Base-by-base conservation (phyloP, 2,797 vertebrate species). In the Ambastaia sidthimunki region DNA sequence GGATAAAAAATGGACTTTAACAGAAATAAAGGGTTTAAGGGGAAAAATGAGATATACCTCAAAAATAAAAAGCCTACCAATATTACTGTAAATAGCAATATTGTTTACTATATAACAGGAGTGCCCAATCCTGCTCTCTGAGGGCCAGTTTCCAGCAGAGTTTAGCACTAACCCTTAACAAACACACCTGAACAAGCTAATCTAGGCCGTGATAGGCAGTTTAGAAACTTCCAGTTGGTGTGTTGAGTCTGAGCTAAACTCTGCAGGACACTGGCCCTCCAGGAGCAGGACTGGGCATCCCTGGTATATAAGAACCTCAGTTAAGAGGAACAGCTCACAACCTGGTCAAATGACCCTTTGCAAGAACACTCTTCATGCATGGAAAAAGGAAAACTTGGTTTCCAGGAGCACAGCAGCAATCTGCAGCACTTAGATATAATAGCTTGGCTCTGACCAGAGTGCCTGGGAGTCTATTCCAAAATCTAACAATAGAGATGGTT, bases 291-390 rank as follows among this genome's bases (percentile, higher is more conserved):
- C 34, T 37, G 4, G 34, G 34, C 34, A 37, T 37, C 34, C 34
- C 7, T 37, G 34, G 5, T 37, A 37, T 37, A 66, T 19, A 78
- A 85, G 37, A 87, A 71, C 69, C 71, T 71, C 41, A 71, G 28
- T 91, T 85, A 85, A 87, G 83, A 83, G 83, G 65, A 86, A 90
- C 88, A 67, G 23, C 86, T 75, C 72, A 76, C 83, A 88, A 85
- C 75, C 59, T 82, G 70, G 69, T 71, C 82, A 41, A 9, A 41
- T 41, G 37, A 41, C 37, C 7, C 7, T 37, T 5, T 87, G 88
- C 86, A 91, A 82, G 55, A 18, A 74, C 50, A 73, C 48, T 55
- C 21, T 81, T 87, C 74, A 69, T 55, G 79, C 80, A 84, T 82
- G 83, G 75, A 87, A 89, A 88, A 71, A 79, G 48, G 74, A 82